These are phyloP conservation scores for Stictocephala bisonia DNA, from an alignment of 2,888 invertebrate species.

Conservation along the genomic window DNA sequence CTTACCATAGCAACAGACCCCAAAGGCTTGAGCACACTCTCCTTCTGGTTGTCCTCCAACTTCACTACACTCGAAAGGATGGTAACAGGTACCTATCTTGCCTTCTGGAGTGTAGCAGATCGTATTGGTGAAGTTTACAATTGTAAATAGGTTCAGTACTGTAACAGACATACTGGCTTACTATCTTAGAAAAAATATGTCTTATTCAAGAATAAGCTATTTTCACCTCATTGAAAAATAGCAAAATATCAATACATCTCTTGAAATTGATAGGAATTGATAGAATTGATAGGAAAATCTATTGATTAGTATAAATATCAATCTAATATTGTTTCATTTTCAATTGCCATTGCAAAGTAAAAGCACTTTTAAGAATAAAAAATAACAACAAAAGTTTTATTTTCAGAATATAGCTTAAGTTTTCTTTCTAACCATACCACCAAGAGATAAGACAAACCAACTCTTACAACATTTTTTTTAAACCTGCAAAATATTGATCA, in stretches of 20 bases:
- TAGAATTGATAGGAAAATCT: too few relatives aligned
- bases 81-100: constrained; percentile 78
- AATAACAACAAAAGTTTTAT: too few relatives aligned
- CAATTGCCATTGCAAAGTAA: too few relatives aligned
- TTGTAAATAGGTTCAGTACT: constrained; percentile 76
- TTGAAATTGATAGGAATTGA: too few relatives aligned
- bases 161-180: constrained; percentile 43
- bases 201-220: neutral
- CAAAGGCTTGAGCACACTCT: constrained; percentile 78
- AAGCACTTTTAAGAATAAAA: too few relatives aligned
- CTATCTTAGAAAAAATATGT: neutral
- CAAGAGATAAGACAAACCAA: too few relatives aligned
- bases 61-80: constrained; percentile 73
- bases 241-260: too few relatives aligned
- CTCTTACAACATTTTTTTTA: neutral
- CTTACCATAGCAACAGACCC: constrained; percentile 82
- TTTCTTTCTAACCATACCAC: too few relatives aligned
- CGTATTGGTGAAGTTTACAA: constrained; percentile 76
- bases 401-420: too few relatives aligned
- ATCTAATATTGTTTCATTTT: too few relatives aligned
- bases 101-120: constrained; percentile 70
- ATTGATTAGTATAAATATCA: too few relatives aligned
- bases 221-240: neutral
- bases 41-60: constrained; percentile 73
- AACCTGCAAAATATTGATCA: neutral